A percentile compares a stretch with the other conserved stretches of the same genome.
Conservation (phyloP, 23 tunicate species). For the Halocynthia roretzi region DNA sequence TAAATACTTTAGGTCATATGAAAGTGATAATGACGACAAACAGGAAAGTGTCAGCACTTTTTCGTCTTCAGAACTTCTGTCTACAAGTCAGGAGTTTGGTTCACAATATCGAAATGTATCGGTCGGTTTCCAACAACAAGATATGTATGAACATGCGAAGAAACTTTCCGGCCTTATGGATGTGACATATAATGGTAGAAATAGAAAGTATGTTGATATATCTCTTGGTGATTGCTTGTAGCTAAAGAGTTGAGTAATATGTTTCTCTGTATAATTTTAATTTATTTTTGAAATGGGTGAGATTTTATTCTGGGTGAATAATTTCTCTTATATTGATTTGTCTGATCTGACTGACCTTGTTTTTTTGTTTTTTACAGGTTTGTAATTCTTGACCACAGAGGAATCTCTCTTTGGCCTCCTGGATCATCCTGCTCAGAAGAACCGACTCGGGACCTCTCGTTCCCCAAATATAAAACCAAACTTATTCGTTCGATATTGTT, state of each 20-base stretch:
- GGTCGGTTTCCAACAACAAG: slow-evolving; percentile 21
- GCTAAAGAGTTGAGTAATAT: too few species aligned
- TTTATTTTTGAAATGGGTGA: too few species aligned
- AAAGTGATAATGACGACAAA: neutral
- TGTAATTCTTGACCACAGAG: slow-evolving; percentile 51
- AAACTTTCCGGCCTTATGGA: slow-evolving; percentile 2
- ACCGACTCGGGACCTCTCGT: slow-evolving; percentile 28
- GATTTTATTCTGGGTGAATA: too few species aligned
- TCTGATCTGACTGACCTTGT: neutral
- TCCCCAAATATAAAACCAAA: slow-evolving; percentile 61
- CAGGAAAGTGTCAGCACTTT: neutral
- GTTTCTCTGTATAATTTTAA: too few species aligned
- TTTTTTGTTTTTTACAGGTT: slow-evolving; percentile 18
- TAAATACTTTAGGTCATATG: neutral
- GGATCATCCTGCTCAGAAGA: neutral
- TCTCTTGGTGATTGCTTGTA: too few species aligned
- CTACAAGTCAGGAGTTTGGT: neutral
- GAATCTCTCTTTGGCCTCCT: slow-evolving; percentile 34
- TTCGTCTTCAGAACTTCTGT: neutral
- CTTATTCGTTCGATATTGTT: slow-evolving; percentile 46
- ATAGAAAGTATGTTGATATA: neutral
- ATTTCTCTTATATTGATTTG: too few species aligned
- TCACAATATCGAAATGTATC: neutral
- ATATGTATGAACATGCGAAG: slow-evolving; percentile 1
- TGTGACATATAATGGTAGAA: slow-evolving; percentile 23